phyloP scores from a whole-genome alignment of 2,888 invertebrate species.

The Melanchra persicariae region DNA sequence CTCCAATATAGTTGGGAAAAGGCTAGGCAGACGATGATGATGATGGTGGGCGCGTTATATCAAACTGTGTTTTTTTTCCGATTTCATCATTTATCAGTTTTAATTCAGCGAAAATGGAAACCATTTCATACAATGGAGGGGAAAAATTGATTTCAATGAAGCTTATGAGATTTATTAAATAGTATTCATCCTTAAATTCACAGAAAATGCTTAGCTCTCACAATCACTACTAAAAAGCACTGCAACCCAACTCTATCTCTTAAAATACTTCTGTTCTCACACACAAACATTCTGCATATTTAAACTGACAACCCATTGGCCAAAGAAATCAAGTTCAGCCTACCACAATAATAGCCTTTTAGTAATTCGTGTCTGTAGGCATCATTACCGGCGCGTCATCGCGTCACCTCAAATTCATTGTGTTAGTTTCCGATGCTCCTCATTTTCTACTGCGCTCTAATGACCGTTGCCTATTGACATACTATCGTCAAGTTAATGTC shows the following conservation, averaged over 20 bases:
- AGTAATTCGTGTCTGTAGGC: conserved; percentile 16
- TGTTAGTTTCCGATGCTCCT: conserved; percentile 52
- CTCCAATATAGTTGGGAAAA: no score
- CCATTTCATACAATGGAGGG: neutral
- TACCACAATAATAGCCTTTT: conserved; percentile 17
- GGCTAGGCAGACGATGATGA: no score
- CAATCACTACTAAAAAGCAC: no score
- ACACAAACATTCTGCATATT: neutral
- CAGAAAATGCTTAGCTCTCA: no score
- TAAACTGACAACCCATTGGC: neutral
- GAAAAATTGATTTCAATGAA: neutral
- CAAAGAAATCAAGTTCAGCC: conserved; percentile 15
- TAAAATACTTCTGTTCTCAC: neutral
- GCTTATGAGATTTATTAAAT: neutral
- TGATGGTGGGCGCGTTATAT: neutral
- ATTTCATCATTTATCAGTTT: neutral
- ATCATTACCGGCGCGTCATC: conserved; percentile 27
- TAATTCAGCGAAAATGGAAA: neutral
- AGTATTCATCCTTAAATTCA: no score
- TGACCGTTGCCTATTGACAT: conserved; percentile 58
- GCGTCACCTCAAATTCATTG: conserved; percentile 40
- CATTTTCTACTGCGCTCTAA: conserved; percentile 54
- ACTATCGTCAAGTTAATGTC: conserved; percentile 48
- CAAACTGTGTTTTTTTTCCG: neutral
- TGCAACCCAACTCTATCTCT: neutral